Evolutionary conservation across 2,888 invertebrate species (phyloP), one percentile per base, ranked within the genome.

Genomic region (Stenchaetothrips biformis): DNA sequence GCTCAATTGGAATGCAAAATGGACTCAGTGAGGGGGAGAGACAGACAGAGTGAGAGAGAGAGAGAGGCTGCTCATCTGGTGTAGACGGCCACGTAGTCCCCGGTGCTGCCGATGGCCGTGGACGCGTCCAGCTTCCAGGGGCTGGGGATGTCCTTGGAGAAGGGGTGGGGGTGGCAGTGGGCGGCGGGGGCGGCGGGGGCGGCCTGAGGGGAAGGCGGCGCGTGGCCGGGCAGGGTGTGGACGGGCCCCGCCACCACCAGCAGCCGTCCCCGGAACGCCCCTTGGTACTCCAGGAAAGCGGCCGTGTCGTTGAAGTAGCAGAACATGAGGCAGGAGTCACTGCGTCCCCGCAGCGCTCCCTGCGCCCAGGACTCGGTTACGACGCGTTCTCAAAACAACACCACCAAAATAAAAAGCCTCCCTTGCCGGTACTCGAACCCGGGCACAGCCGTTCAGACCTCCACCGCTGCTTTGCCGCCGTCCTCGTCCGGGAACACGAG

Each of bases 221-320:
- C 25, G 67, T 37, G 37, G 2, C 37, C 25, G 59, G 59, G 11
- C 21, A 11, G 67, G 67, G 21, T 4, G 37, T 37, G 37, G 21
- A 21, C 67, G 67, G 67, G 67, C 25, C 67, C 67, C 21, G 67
- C 67, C 67, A 74, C 67, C 67, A 74, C 9, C 25, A 74, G 67
- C 67, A 25, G 21, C 21, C 67, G 67, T 21, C 67, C 67, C 67
- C 67, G 21, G 67, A 74, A 74, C 25, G 11, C 67, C 16, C n/a
- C 2, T 6, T 78, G 13, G 80, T 80, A 80, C 21, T 78, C 77
- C 11, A 80, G 78, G 78, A 80, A 80, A 13, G 80, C 80, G 1
- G 80, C 48, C 49, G 47, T 77, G 77, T 80, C 77, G 49, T 80
- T 80, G 48, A 80, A 80, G 77, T 80, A 80, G 53, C 80, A 80